Percentiles rank a stretch among this genome's conserved stretches.
These are phyloP conservation scores for Ptychadena robeensis DNA, from an alignment of 2,797 vertebrate species.

Conservation along the genomic window DNA sequence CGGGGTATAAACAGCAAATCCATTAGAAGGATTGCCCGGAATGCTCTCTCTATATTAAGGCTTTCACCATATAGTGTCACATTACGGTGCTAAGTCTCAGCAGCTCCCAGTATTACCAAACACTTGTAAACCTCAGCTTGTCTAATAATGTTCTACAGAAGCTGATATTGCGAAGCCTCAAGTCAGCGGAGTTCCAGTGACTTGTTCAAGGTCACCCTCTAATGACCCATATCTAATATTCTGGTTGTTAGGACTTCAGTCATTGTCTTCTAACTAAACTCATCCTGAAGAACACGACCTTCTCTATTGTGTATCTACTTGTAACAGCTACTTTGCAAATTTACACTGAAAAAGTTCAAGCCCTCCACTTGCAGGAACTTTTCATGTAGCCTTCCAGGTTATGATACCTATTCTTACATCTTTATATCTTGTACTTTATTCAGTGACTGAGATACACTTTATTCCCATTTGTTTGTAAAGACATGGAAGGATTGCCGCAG, in stretches of 20 bases:
- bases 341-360: slow-evolving; percentile 12
- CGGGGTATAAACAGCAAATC: slow-evolving; percentile 21
- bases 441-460: too few relatives aligned
- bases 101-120: slow-evolving; percentile 11
- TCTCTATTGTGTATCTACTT: slow-evolving; percentile 4
- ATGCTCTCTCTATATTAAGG: slow-evolving; percentile 25
- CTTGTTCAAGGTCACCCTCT: slow-evolving; percentile 46
- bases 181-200: slow-evolving; percentile 25
- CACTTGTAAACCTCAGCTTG: slow-evolving; percentile 18
- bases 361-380: neutral
- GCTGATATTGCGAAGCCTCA: slow-evolving; percentile 29
- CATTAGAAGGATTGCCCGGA: slow-evolving; percentile 7
- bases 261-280: slow-evolving; percentile 40
- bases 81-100: neutral
- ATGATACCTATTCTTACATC: neutral
- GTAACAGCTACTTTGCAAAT: slow-evolving; percentile 20
- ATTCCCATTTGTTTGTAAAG: too few relatives aligned
- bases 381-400: neutral
- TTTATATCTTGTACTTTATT: neutral
- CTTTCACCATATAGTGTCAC: slow-evolving; percentile 2
- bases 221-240: slow-evolving; percentile 46
- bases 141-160: slow-evolving; percentile 28
- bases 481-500: neutral
- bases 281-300: slow-evolving; percentile 34
- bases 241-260: slow-evolving; percentile 39